Conservation (phyloP, 2,113 vertebrate species). For the Globicephala melas region DNA sequence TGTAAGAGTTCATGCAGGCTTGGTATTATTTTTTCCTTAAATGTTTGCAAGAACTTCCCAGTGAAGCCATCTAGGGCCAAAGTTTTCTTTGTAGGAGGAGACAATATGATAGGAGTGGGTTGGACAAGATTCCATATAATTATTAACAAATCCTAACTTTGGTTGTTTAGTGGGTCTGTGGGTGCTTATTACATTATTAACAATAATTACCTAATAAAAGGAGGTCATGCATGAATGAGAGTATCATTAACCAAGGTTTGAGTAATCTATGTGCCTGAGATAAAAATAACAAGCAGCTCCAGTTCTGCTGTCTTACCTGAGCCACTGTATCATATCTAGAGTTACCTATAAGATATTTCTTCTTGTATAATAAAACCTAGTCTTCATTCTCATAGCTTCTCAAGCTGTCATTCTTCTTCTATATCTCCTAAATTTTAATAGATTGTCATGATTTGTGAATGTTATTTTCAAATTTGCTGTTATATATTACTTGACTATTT, state of each 20-base stretch:
- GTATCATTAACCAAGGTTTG: neutral
- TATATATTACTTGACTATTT: conserved; percentile 15
- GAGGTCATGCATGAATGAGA: neutral
- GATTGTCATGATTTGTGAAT: neutral
- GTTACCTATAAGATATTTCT: neutral
- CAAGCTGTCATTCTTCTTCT: conserved; percentile 8
- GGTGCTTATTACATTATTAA: neutral
- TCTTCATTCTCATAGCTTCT: neutral
- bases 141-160: neutral
- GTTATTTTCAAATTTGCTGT: neutral
- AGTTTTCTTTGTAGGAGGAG: conserved; percentile 16
- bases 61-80: neutral
- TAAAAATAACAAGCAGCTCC: conserved; percentile 22
- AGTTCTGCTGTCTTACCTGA: neutral
- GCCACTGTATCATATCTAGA: neutral
- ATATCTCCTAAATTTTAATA: conserved; percentile 14
- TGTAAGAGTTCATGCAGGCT: neutral
- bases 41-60: neutral
- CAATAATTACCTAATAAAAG: neutral
- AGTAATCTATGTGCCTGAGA: neutral
- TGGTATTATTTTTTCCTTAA: neutral
- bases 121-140: neutral
- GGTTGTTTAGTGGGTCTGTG: neutral
- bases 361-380: neutral
- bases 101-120: neutral